phyloP scores from a whole-genome alignment of 2,113 vertebrate species.

The Clupea harengus region DNA sequence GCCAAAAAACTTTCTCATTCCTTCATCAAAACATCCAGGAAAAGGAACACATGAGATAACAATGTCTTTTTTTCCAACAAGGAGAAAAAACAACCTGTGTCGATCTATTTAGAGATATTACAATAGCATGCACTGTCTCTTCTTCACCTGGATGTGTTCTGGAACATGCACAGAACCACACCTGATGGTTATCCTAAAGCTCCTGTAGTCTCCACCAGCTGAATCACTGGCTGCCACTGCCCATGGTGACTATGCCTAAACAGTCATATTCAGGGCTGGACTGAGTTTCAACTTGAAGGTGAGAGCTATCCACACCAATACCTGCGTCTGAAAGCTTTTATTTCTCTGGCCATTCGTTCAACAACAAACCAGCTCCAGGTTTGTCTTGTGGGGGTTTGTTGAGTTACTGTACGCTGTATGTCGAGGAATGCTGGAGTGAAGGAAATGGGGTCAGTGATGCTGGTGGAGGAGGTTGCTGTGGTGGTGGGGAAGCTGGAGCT shows the following conservation, averaged over 20 bases:
- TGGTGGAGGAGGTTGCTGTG: not conserved
- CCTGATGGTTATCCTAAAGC: not conserved
- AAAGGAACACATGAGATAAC: not conserved
- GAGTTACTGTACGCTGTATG: not conserved
- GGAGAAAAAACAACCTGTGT: not conserved
- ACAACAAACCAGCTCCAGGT: not conserved
- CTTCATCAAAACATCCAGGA: not conserved
- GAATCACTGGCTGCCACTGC: not conserved
- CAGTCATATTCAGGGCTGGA: not conserved
- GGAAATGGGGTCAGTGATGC: not conserved
- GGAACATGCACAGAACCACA: not conserved
- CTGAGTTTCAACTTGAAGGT: not conserved
- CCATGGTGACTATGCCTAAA: not conserved
- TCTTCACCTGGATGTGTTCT: not conserved
- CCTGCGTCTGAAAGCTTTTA: not conserved
- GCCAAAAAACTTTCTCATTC: not conserved
- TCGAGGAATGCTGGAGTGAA: not conserved
- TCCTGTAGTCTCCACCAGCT: not conserved
- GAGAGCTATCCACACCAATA: not conserved
- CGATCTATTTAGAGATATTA: not conserved
- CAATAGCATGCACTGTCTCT: too few relatives aligned
- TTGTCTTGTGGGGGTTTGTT: not conserved
- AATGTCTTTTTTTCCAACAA: not conserved
- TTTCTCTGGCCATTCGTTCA: not conserved
- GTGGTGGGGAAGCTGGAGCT: not conserved